phyloP scores from a whole-genome alignment of 2,888 invertebrate genomes.

The Drosophila dives region DNA sequence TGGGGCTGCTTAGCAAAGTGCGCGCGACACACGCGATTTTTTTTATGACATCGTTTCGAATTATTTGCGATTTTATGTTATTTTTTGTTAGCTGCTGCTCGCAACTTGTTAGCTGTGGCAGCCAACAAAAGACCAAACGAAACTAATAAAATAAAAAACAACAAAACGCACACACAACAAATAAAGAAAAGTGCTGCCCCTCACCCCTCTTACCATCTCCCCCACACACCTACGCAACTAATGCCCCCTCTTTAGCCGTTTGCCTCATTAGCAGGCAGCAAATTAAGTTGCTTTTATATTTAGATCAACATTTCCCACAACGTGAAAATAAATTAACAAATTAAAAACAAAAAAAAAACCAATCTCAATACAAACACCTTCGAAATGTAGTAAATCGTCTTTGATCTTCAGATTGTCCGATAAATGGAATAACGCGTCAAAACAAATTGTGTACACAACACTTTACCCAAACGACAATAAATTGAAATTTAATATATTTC shows the following conservation, averaged over 20 bases:
- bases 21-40: constrained; percentile 73
- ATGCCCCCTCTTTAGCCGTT: constrained; percentile 1
- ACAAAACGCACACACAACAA: constrained; percentile 54
- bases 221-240: background rate
- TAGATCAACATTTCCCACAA: constrained; percentile 43
- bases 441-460: constrained; percentile 64
- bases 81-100: constrained; percentile 53
- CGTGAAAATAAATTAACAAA: constrained; percentile 73
- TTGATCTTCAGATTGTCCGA: constrained; percentile 58
- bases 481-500: constrained; percentile 63
- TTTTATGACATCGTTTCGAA: constrained; percentile 77
- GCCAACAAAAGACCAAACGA: constrained; percentile 64
- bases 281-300: constrained; percentile 77
- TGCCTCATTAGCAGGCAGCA: constrained; percentile 77
- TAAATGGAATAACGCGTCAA: constrained; percentile 67
- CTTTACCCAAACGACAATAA: constrained; percentile 49
- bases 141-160: constrained; percentile 59
- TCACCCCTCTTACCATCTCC: background rate
- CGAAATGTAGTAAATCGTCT: constrained; percentile 45
- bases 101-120: constrained; percentile 71
- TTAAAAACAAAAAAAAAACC: constrained; percentile 42
- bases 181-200: constrained; percentile 59
- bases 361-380: constrained; percentile 33
- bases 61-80: constrained; percentile 66
- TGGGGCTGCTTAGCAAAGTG: constrained; percentile 65